These are phyloP conservation scores for Sebastes trivittatus DNA, from an alignment of 2,797 vertebrate genomes.

Conservation along the genomic window DNA sequence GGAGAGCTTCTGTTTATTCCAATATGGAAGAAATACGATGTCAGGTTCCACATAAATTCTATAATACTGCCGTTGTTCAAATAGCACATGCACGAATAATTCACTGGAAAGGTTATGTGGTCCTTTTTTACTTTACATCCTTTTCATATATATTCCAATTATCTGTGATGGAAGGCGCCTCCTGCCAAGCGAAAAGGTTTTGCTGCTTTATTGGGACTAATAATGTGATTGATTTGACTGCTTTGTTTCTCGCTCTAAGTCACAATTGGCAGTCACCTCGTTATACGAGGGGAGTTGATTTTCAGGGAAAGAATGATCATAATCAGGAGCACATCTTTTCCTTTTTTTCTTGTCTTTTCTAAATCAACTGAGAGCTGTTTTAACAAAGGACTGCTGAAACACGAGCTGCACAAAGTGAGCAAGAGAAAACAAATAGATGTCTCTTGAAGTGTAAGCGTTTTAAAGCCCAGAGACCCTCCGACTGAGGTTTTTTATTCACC, in stretches of 20 bases:
- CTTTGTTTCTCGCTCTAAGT: conserved; percentile 1
- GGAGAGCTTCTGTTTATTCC: not conserved
- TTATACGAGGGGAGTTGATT: conserved; percentile 13
- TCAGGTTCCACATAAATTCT: conserved; percentile 14
- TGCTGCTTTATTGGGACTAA: conserved; percentile 42
- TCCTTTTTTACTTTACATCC: conserved; percentile 20
- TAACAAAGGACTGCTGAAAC: conserved; percentile 1
- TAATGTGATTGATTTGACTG: conserved; percentile 51
- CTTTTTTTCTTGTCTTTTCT: not conserved
- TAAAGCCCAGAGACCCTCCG: conserved; percentile 23
- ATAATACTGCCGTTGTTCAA: conserved; percentile 10
- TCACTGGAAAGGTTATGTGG: conserved; percentile 43
- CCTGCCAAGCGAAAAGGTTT: conserved; percentile 54
- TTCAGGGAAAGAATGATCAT: conserved; percentile 18
- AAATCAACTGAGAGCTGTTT: not conserved
- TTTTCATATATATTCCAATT: conserved; percentile 54
- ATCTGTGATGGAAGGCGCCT: conserved; percentile 43
- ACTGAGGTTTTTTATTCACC: conserved; percentile 71
- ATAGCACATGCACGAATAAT: conserved; percentile 27
- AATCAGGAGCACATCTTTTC: not conserved
- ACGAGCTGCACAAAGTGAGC: not conserved
- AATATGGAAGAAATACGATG: not conserved
- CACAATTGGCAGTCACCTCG: conserved; percentile 14
- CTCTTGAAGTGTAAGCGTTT: conserved; percentile 25
- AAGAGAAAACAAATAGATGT: conserved; percentile 31